Evolutionary conservation across 1,140 invertebrate genomes (phyloP), one percentile per base, ranked within the genome.

Genomic region (Ips typographus): DNA sequence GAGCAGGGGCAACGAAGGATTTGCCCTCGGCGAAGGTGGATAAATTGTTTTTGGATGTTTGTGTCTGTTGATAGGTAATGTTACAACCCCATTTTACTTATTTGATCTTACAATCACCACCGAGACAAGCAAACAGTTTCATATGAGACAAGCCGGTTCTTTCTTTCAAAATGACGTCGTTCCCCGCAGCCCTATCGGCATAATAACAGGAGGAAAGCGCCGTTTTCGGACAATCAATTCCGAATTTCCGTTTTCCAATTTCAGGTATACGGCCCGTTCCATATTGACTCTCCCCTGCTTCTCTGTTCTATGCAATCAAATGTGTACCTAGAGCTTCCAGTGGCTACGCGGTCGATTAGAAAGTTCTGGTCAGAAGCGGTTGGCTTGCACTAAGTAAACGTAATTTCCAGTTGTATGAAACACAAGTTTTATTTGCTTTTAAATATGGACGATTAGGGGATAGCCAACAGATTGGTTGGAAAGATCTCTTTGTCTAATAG

Each of bases 221-320:
- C 49, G 62, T 41, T 64, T 55, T 64, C 64, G 64, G 64, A 65
- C 64, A 65, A 65, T 65, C 64, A 65, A 57, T 57, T 57, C 51
- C 4, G 42, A 57, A 65, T 65, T 65, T 65, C 55, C 64, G 52
- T 57, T 65, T 57, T 65, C 41, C 64, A 65, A 65, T 65, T 65
- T 65, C 64, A 65, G 64, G 55, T 58, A 65, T 65, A 65, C 52
- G 64, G 64, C 64, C n/a, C 55, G 62, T 47, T 62, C 60, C 39
- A 51, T 62, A 51, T 62, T 62, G 60, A 62, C 60, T 62, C 22
- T 22, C 22, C 22, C 22, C 22, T 22, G 22, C 22, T 47, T 47
- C 49, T 64, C 49, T 64, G 62, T 41, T 64, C 51, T 40, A 55
- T 55, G 62, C 51, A 64, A 64, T 64, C 62, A 62, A 62, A 62